A percentile compares a stretch with the other conserved stretches of the same genome.
Evolutionary conservation across 1,140 invertebrate genomes (phyloP).

Genomic region (Cydia strobilella): DNA sequence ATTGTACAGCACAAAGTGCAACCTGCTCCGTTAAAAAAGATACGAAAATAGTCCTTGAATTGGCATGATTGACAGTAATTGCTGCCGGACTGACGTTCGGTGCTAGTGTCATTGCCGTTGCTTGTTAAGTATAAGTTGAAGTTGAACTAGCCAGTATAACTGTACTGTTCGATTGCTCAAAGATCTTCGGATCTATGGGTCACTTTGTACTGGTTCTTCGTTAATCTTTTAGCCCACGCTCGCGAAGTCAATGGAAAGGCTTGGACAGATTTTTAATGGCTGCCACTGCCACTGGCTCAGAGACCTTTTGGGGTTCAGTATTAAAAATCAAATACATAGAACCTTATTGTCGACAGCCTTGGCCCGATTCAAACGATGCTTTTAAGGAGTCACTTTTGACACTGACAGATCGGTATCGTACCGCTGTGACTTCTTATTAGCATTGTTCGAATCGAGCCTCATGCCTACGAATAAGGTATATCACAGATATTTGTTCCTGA

Average conservation of each 20-base stretch:
- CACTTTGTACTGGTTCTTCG: background rate
- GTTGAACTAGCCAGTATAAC: background rate
- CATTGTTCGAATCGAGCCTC: no score
- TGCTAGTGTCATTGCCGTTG: background rate
- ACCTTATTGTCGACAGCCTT: no score
- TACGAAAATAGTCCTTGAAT: constrained; percentile 36
- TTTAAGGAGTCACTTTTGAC: no score
- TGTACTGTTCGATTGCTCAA: background rate
- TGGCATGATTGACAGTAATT: constrained; percentile 46
- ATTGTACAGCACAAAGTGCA: constrained; percentile 6
- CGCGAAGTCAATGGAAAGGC: background rate
- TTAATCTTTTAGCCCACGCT: background rate
- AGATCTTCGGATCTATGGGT: background rate
- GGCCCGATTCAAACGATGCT: no score
- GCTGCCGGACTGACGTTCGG: constrained; percentile 28
- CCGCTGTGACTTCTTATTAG: no score
- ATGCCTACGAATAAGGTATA: no score
- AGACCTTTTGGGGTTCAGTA: constrained; percentile 7
- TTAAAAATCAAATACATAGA: background rate
- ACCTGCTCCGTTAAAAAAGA: constrained; percentile 23
- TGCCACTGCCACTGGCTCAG: background rate
- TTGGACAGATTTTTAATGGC: constrained; percentile 18
- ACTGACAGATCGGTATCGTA: no score
- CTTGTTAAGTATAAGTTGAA: background rate
- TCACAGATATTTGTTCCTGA: no score